Base-by-base conservation (phyloP, 2,888 invertebrate species). In the Eledona agricola region DNA sequence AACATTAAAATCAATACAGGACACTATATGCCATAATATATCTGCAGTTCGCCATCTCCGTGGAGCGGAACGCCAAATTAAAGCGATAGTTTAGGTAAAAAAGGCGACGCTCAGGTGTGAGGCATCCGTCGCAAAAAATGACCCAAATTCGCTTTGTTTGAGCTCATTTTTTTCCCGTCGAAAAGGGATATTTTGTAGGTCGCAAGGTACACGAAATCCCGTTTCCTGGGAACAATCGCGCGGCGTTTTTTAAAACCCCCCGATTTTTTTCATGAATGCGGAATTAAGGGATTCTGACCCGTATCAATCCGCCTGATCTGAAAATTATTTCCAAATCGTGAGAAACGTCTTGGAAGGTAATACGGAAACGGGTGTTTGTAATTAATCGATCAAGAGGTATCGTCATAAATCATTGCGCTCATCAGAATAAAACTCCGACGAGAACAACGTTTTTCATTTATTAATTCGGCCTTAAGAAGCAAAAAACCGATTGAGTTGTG, bases 1-100 rank as follows among this genome's bases (percentile, higher is more conserved):
- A 64, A 72, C 75, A 74, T 74, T 75, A 76, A 75, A 76, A 76
- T 76, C 75, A 74, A 76, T 76, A 76, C 75, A 68, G 72, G 71
- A 71, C 70, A 74, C 67, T 72, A 71, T 73, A 74, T 74, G 71
- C 72, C 70, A 74, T 74, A 73, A 74, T 74, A 72, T 75, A 75
- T 76, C 74, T 75, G 73, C 73, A 73, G 74, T 72, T 72, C 71
- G 64, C 72, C 65, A 73, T 73, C 71, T 70, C 68, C 69, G 68
- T 68, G 67, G 70, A 67, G 69, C 69, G 68, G 68, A 56, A 5
- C 7, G 42, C 15, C 25, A 38, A 38, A 38, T 38, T 38, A 42
- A 42, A 11, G 11, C 20, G 29, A 10, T 42, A 4, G 28, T 32
- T 43, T 43, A 13, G 29, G 23, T 43, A 43, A 29, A 31, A 25